A percentile compares a stretch with the other conserved stretches of the same genome.
These are phyloP conservation scores for Apostichopus parvimensis DNA, from an alignment of 35 echinoderm and acorn worm species.

Conservation along the genomic window DNA sequence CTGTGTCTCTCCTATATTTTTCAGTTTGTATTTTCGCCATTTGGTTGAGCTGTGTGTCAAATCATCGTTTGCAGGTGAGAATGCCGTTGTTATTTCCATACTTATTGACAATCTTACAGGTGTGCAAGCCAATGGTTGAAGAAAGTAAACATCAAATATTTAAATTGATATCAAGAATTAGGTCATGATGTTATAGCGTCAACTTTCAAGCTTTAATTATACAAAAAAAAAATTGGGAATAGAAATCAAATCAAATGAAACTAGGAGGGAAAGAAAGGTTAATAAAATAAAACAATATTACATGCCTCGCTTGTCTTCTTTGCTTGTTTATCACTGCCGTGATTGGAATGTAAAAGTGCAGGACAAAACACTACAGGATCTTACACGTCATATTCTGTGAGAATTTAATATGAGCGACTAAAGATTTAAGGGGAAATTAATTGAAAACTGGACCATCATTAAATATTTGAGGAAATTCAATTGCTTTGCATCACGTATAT, in stretches of 20 bases:
- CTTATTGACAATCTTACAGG: neutral
- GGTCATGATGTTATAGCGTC: neutral
- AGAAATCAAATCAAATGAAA: neutral
- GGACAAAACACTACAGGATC: neutral
- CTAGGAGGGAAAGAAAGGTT: neutral
- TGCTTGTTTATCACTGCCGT: no score
- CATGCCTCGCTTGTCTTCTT: no score
- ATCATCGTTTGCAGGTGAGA: neutral
- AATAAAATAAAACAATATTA: no score
- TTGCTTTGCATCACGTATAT: no score
- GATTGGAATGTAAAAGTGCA: neutral
- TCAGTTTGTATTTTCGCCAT: neutral
- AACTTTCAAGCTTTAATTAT: neutral
- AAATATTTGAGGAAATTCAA: no score
- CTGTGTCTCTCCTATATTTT: no score
- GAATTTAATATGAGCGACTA: no score
- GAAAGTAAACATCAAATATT: neutral
- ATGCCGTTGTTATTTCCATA: neutral
- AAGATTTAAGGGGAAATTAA: no score
- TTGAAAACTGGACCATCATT: no score
- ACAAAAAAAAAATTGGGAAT: neutral
- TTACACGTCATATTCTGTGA: neutral
- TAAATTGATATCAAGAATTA: neutral
- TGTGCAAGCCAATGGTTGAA: neutral
- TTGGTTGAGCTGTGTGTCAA: neutral